Conservation (phyloP, 2,888 invertebrate genomes). For the Diarsia brunnea region DNA sequence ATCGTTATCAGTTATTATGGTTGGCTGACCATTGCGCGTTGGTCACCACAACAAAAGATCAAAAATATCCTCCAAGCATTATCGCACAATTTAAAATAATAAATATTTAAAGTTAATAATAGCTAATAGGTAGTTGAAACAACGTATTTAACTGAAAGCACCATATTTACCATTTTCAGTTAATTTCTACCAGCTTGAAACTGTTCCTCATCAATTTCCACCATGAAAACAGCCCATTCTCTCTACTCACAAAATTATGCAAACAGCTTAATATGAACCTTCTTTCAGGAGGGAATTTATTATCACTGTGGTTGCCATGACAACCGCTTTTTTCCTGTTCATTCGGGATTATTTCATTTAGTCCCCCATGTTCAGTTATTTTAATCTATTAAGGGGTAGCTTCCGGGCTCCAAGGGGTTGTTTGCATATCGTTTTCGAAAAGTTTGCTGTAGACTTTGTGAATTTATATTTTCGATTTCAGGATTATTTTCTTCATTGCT, state of each 20-base stretch:
- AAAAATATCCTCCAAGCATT: not conserved
- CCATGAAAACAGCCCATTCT: conserved; percentile 28
- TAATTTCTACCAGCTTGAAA: conserved; percentile 19
- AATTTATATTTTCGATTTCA: conserved; percentile 14
- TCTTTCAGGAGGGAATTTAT: conserved; percentile 56
- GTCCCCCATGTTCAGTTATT: conserved; percentile 55
- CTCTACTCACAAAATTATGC: conserved; percentile 54
- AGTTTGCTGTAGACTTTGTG: conserved; percentile 16
- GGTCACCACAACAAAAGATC: not conserved
- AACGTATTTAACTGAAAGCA: not conserved
- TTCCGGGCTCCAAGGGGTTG: conserved; percentile 36
- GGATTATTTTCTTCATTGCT: conserved; percentile 10
- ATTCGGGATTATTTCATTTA: conserved; percentile 57
- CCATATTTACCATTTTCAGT: not conserved
- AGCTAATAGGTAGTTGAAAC: not conserved
- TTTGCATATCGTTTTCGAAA: conserved; percentile 38
- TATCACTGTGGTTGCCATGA: conserved; percentile 49
- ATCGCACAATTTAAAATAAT: not conserved
- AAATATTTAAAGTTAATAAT: too few species aligned
- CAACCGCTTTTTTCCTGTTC: conserved; percentile 54
- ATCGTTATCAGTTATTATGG: not conserved
- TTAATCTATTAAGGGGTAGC: conserved; percentile 61
- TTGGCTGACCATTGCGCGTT: too few species aligned
- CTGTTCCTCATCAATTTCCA: conserved; percentile 20
- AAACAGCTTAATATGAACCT: conserved; percentile 62